Evolutionary conservation across 2,888 invertebrate species (phyloP).

Genomic region (Lymantria monacha): DNA sequence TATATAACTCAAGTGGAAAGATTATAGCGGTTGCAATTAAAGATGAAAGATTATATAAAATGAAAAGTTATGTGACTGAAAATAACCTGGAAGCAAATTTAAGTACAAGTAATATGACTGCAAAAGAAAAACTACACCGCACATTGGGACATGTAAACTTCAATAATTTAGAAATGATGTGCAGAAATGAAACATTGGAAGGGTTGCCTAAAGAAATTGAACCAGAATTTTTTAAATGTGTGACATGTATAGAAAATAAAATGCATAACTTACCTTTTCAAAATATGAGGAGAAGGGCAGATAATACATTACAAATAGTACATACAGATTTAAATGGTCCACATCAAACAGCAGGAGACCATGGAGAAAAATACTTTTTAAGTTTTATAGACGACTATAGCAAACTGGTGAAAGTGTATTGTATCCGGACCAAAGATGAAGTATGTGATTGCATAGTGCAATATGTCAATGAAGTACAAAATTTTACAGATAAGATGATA

Average conservation of each 20-base stretch:
- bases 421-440: neutral
- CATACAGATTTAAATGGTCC: neutral
- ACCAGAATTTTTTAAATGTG: neutral
- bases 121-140: slow-evolving; percentile 2
- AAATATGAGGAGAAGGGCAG: neutral
- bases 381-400: slow-evolving; percentile 25
- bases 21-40: slow-evolving; percentile 12
- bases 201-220: slow-evolving; percentile 1
- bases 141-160: neutral
- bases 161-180: neutral
- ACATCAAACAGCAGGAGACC: neutral
- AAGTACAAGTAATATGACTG: neutral
- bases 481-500: slow-evolving; percentile 1
- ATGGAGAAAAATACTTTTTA: slow-evolving; percentile 27
- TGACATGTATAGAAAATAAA: neutral
- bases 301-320: neutral
- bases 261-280: neutral
- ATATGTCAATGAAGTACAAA: slow-evolving; percentile 1
- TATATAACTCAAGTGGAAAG: neutral
- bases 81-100: neutral
- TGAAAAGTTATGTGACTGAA: slow-evolving; percentile 11
- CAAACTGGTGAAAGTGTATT: neutral
- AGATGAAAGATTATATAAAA: slow-evolving; percentile 15
- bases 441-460: neutral
- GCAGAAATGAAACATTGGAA: neutral